These are phyloP conservation scores for Muricea muricata DNA, from an alignment of 92 coral and sea anemone species.

Conservation along the genomic window DNA sequence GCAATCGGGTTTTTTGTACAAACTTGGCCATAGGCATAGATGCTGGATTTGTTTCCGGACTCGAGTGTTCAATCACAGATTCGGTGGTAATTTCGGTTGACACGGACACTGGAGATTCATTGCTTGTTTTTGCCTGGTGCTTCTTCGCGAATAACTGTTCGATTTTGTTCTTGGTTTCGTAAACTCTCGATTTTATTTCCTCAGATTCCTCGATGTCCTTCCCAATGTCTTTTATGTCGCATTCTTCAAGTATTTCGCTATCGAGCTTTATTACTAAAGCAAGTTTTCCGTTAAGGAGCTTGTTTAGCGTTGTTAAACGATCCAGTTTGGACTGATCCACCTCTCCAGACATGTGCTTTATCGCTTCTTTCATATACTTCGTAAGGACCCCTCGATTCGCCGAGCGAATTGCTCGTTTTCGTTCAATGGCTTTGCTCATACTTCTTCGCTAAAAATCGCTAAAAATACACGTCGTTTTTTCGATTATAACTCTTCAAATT, in stretches of 20 bases:
- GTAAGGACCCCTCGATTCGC: too few relatives aligned
- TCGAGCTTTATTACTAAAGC: slow-evolving; percentile 23
- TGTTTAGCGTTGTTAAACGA: slow-evolving; percentile 24
- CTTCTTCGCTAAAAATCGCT: not conserved
- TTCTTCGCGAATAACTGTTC: not conserved
- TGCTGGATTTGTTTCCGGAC: not conserved
- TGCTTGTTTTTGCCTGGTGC: not conserved
- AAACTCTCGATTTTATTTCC: slow-evolving; percentile 35
- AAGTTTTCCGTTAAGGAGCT: slow-evolving; percentile 22
- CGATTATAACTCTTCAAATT: not conserved
- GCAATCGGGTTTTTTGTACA: slow-evolving; percentile 4
- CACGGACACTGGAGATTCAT: too few relatives aligned
- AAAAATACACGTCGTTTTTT: not conserved
- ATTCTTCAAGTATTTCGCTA: slow-evolving; percentile 17
- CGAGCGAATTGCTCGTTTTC: slow-evolving; percentile 12
- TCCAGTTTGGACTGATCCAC: not conserved
- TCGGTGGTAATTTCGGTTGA: not conserved
- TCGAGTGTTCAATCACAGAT: not conserved
- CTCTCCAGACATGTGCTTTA: not conserved
- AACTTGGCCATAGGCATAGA: not conserved
- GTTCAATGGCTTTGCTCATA: slow-evolving; percentile 8
- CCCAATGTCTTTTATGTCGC: slow-evolving; percentile 20
- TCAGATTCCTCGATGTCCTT: slow-evolving; percentile 26
- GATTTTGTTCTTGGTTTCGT: slow-evolving; percentile 1
- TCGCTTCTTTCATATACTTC: too few relatives aligned